A percentile compares a stretch with the other conserved stretches of the same genome.
Conservation (phyloP, 2,113 vertebrate species). For the Platysteira castanea region DNA sequence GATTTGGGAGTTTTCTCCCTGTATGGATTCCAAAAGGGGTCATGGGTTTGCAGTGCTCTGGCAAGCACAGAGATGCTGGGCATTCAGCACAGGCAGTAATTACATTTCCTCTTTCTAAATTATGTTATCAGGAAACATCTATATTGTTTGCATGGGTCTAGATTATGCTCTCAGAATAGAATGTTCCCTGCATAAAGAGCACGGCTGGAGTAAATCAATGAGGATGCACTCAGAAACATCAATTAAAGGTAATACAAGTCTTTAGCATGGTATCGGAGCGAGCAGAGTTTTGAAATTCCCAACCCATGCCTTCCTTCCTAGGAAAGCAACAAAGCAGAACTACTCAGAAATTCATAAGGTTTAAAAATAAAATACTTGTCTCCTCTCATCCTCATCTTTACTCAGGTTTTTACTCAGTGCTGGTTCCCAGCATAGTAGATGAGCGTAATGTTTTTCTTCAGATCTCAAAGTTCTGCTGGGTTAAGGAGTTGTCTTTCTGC, state of each 20-base stretch:
- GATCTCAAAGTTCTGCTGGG: not conserved
- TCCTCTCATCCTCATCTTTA: constrained; percentile 8
- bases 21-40: not conserved
- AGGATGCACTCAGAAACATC: constrained; percentile 52
- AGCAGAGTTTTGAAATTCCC: constrained; percentile 18
- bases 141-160: constrained; percentile 40
- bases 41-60: not conserved
- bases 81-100: constrained; percentile 40
- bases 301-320: not conserved
- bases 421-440: not conserved
- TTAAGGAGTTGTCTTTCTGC: not conserved
- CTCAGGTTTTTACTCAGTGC: not conserved
- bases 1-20: not conserved
- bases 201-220: constrained; percentile 56
- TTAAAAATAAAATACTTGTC: constrained; percentile 58
- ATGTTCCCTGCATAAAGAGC: constrained; percentile 51
- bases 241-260: constrained; percentile 63
- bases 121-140: constrained; percentile 57
- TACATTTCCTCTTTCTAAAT: constrained; percentile 44
- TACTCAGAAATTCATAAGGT: constrained; percentile 55
- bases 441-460: not conserved
- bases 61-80: not conserved
- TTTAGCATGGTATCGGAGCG: not conserved
- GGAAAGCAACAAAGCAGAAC: constrained; percentile 11
- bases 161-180: constrained; percentile 60